Conservation (phyloP, 2,888 invertebrate genomes). For the Pammene aurita region DNA sequence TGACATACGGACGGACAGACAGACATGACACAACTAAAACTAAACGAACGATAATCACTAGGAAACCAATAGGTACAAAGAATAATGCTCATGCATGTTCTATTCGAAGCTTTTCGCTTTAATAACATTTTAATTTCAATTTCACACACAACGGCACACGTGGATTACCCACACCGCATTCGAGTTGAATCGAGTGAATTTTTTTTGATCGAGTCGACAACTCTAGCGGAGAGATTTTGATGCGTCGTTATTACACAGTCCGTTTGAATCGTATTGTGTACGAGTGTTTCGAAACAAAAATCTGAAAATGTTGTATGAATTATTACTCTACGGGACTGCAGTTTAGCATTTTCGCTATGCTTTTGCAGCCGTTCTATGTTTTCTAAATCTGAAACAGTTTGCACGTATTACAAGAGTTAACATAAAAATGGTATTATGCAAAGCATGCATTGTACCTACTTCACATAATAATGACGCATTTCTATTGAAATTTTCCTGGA, state of each 20-base stretch:
- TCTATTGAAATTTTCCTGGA: conserved; percentile 5
- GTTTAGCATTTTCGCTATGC: conserved; percentile 33
- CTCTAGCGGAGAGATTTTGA: conserved; percentile 76
- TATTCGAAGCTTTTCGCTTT: conserved; percentile 67
- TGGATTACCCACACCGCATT: conserved; percentile 67
- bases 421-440: conserved; percentile 18
- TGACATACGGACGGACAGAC: too few species aligned
- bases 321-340: conserved; percentile 36
- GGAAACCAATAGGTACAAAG: neutral
- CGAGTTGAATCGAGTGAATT: conserved; percentile 40
- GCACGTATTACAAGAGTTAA: conserved; percentile 29
- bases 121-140: conserved; percentile 81
- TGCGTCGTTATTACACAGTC: conserved; percentile 77
- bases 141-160: conserved; percentile 71
- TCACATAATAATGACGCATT: conserved; percentile 11
- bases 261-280: conserved; percentile 76
- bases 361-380: conserved; percentile 15
- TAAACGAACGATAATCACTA: conserved; percentile 7
- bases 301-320: conserved; percentile 30
- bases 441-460: conserved; percentile 12
- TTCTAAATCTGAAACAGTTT: conserved; percentile 21
- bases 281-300: conserved; percentile 51
- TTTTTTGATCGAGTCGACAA: conserved; percentile 58
- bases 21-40: neutral
- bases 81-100: conserved; percentile 47